Base-by-base conservation (phyloP, 1,140 invertebrate genomes). In the Drosophila mojavensis region DNA sequence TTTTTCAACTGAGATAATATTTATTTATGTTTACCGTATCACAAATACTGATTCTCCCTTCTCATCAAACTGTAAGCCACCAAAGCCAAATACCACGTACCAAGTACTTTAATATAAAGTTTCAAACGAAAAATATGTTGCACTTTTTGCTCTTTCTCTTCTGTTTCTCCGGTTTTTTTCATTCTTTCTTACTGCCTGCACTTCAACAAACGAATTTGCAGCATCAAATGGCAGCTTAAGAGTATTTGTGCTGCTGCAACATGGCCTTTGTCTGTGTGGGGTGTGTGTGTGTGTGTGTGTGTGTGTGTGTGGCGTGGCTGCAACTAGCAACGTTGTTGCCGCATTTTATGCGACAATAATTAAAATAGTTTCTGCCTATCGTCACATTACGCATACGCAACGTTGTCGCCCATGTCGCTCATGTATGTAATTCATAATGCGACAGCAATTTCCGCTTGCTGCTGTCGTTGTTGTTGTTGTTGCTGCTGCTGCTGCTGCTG, bases 361-460 rank as follows among this genome's bases (percentile, higher is more conserved):
- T 85, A 86, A 84, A 85, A 85, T 85, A 79, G 82, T 86, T 86
- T 72, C 71, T 86, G 75, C 78, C 82, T 86, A 76, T 85, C 67
- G 81, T 78, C 81, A 79, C 78, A 84, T 85, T 78, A 85, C 81
- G 73, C 74, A 84, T 85, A 85, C 81, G 81, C 64, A 71, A 33
- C 60, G 75, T 81, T 17, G 17, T 47, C 26, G 36, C 54, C 45
- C 62, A 24, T 24, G 20, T 17, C 53, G 39, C 53, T 61, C 54
- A 50, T 61, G 75, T 80, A 72, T 80, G 82, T 82, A 86, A 88
- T 86, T 86, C 83, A 82, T 85, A 85, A 88, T 88, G 83, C 71
- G 82, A 86, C 75, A 72, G 79, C 56, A 81, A 81, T 82, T 86
- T 86, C 83, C 82, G 76, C 79, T 51, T 70, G 33, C 28, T 41